Base-by-base conservation (phyloP, 2,797 vertebrate species). In the Hipposideros larvatus region DNA sequence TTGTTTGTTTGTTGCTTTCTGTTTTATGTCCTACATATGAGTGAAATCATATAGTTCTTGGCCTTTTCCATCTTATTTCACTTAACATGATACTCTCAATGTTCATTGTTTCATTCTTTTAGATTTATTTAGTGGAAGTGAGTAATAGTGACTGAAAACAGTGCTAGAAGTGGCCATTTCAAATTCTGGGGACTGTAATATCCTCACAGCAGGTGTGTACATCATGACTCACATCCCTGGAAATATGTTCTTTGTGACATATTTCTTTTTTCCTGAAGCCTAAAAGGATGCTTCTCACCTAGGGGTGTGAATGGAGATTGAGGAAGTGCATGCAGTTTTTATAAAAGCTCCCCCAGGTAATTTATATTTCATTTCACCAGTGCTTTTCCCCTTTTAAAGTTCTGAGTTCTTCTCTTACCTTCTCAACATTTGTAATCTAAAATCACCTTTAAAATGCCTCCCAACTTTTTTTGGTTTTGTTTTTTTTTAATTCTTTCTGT, bases 361-460 rank as follows among this genome's bases (percentile, higher is more conserved):
- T 7, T 86, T 24, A 21, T 77, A 51, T 26, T 94, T 96, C 51
- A 65, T 82, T 89, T 95, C 24, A 79, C 18, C 28, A 79, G 8
- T 83, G 13, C 59, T 65, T 57, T 87, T 88, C 89, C 77, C 26
- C 2, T 18, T 88, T 92, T 93, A 68, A 94, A 95, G 77, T 93
- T 70, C 61, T 74, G 61, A 89, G 28, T 61, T 77, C 59, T 89
- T 3, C 70, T 57, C 21, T 84, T 55, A 77, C 11, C 19, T 87
- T 94, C 85, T 90, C n/a, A 87, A 51, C 31, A 78, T 92, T 66
- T 74, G 8, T 93, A 68, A 79, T 91, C 14, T 89, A 84, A 79
- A 90, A 19, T 83, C 51, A 59, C 61, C 37, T 79, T 91, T 48
- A 87, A 28, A 88, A 73, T 70, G n/a, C n/a, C 46, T 91, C 5